Conservation (phyloP, 2,888 invertebrate species). For the Drosophila kambysellisi region DNA sequence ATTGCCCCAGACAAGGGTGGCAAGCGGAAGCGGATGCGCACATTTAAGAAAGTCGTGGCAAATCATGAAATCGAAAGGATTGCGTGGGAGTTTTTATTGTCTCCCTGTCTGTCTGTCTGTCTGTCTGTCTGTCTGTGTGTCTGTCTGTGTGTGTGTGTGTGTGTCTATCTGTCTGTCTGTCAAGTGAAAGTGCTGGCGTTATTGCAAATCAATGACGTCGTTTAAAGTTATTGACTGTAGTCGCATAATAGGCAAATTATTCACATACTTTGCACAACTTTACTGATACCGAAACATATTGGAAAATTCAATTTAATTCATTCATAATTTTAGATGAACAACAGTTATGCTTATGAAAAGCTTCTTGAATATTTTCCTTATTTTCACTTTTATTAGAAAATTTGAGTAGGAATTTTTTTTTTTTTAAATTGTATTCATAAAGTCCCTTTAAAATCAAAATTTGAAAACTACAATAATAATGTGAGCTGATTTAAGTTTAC, state of each 20-base stretch:
- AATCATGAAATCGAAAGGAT: slow-evolving; percentile 67
- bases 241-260: slow-evolving; percentile 3
- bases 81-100: slow-evolving; percentile 17
- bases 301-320: background rate
- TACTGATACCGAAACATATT: background rate
- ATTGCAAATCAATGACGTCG: slow-evolving; percentile 59
- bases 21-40: slow-evolving; percentile 62
- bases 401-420: background rate
- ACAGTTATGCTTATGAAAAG: background rate
- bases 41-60: slow-evolving; percentile 70
- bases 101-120: background rate
- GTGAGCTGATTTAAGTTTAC: background rate
- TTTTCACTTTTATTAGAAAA: background rate
- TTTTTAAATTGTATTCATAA: background rate
- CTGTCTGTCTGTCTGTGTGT: background rate
- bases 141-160: slow-evolving; percentile 21
- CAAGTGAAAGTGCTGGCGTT: slow-evolving; percentile 45
- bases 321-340: background rate
- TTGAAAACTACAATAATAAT: background rate
- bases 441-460: background rate
- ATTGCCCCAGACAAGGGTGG: slow-evolving; percentile 35
- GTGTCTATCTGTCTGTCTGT: slow-evolving; percentile 25
- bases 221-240: slow-evolving; percentile 4
- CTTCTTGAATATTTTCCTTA: background rate
- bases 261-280: background rate